A percentile compares a stretch with the other conserved stretches of the same genome.
phyloP scores from a whole-genome alignment of 2,113 vertebrate genomes.

The Mixornis gularis region DNA sequence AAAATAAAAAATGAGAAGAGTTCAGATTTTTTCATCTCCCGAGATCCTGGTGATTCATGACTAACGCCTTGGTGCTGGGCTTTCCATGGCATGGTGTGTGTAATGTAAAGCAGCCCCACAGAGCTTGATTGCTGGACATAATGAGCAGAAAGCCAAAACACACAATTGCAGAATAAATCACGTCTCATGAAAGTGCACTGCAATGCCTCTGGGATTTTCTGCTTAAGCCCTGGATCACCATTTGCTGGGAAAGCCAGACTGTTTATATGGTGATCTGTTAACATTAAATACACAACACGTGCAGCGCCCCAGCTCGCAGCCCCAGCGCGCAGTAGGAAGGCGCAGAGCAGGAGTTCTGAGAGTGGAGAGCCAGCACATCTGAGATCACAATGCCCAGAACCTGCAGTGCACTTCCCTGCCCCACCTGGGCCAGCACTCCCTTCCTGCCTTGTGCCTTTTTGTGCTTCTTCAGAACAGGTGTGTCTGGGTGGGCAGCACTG shows the following conservation, averaged over 20 bases:
- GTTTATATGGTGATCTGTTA: background rate
- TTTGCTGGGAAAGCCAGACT: constrained; percentile 12
- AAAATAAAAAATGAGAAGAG: background rate
- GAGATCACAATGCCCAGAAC: background rate
- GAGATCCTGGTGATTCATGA: background rate
- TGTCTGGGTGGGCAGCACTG: background rate
- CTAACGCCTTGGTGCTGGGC: background rate
- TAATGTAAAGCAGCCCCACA: background rate
- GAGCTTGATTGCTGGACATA: constrained; percentile 4
- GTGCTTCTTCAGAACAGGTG: background rate
- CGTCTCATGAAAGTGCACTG: background rate
- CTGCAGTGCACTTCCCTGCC: fast-evolving
- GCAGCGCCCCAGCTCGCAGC: fast-evolving
- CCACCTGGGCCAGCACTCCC: fast-evolving
- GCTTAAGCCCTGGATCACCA: constrained; percentile 1
- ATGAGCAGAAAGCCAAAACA: constrained; percentile 27
- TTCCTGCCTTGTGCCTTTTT: background rate
- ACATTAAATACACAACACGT: constrained; percentile 16
- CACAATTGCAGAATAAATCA: constrained; percentile 42
- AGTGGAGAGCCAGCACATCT: fast-evolving
- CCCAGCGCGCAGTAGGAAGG: fast-evolving
- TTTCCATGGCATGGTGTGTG: background rate
- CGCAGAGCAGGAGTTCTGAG: fast-evolving
- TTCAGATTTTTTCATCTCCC: background rate
- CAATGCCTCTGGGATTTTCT: constrained; percentile 27